Evolutionary conservation across 1,140 invertebrate genomes (phyloP).

Genomic region (Temnothorax nylanderi): DNA sequence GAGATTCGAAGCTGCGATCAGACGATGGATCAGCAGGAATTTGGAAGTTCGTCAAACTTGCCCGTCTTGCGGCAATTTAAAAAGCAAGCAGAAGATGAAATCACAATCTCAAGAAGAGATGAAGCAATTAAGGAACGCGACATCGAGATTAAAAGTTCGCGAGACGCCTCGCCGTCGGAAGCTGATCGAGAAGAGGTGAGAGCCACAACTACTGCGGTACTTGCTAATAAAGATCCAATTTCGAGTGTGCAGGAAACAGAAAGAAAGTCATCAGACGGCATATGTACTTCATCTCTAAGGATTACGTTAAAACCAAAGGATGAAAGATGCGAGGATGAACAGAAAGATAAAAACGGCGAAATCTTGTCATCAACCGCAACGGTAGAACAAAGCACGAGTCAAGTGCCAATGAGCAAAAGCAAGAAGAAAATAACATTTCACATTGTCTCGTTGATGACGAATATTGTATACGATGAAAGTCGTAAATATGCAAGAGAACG

Average conservation of each 20-base stretch:
- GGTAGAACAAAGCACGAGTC: background rate
- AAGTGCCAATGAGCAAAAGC: background rate
- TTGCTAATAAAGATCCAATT: conserved; percentile 5
- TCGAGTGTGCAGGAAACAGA: conserved; percentile 11
- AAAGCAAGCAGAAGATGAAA: background rate
- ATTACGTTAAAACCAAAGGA: background rate
- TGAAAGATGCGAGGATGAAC: background rate
- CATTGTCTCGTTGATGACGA: conserved; percentile 49
- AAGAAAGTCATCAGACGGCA: background rate
- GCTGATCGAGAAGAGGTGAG: background rate
- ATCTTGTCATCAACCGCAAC: background rate
- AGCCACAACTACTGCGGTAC: background rate
- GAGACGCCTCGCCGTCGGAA: background rate
- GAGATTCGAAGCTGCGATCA: conserved; percentile 4
- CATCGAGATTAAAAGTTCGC: background rate
- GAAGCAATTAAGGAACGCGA: background rate
- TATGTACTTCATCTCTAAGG: background rate
- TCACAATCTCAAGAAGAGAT: conserved; percentile 11
- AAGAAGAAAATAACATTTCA: conserved; percentile 9
- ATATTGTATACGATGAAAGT: conserved; percentile 13
- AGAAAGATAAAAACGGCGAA: background rate
- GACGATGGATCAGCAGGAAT: background rate
- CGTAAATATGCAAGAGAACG: background rate
- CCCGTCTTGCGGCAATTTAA: background rate
- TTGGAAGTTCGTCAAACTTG: background rate